These are phyloP conservation scores for Buceros bicornis DNA, from an alignment of 2,797 vertebrate species.

Conservation along the genomic window DNA sequence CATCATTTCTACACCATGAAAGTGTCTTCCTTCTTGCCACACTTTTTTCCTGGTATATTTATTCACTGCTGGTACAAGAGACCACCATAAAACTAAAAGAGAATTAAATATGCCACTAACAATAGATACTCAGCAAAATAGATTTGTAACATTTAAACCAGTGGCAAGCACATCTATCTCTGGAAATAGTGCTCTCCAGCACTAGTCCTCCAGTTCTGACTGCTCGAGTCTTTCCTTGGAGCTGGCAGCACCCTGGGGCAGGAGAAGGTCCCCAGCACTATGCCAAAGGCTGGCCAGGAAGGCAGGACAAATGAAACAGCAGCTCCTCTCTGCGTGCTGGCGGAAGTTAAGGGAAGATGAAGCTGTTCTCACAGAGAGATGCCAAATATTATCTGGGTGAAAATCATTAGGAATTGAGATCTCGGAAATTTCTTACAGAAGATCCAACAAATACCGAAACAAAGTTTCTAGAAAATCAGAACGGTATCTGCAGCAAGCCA, in stretches of 20 bases:
- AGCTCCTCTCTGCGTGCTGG: not conserved
- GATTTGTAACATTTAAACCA: rapidly evolving
- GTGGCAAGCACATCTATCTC: not conserved
- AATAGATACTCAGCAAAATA: not conserved
- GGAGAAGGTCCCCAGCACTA: not conserved
- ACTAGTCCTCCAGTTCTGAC: not conserved
- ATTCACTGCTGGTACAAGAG: not conserved
- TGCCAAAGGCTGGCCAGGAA: not conserved
- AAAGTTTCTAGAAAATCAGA: not conserved
- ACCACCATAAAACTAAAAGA: not conserved
- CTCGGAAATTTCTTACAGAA: not conserved
- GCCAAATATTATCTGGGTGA: not conserved
- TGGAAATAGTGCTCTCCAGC: not conserved
- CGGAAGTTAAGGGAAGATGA: not conserved
- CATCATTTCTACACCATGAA: not conserved
- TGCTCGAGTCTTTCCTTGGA: not conserved
- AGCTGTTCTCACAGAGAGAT: not conserved
- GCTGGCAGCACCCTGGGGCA: not conserved
- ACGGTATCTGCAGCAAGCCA: not conserved
- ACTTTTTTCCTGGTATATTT: not conserved
- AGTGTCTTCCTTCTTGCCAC: not conserved
- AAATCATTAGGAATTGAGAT: not conserved
- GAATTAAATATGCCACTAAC: not conserved
- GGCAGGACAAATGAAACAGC: not conserved
- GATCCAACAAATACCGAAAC: not conserved